Conservation (phyloP, 1,140 invertebrate species). For the Argopecten irradians region DNA sequence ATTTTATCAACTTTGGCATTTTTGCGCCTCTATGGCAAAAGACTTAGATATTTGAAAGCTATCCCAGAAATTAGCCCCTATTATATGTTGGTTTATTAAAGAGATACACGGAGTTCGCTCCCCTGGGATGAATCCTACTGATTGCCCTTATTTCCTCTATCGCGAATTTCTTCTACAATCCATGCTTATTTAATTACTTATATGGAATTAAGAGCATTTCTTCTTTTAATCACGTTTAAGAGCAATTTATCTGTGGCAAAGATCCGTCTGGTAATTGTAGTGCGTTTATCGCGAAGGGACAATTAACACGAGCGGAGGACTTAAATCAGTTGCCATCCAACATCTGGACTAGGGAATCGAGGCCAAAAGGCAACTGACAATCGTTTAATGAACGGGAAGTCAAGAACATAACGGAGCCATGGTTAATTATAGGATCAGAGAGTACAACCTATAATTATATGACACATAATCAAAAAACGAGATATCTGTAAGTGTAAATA, state of each 20-base stretch:
- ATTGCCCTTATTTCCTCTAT: constrained; percentile 42
- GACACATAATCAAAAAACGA: background rate
- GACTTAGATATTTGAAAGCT: constrained; percentile 33
- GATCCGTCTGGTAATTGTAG: constrained; percentile 39
- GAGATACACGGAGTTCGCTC: constrained; percentile 42
- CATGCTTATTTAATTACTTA: constrained; percentile 45
- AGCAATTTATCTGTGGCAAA: constrained; percentile 39
- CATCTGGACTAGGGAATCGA: background rate
- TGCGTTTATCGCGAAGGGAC: constrained; percentile 43
- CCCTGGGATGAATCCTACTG: constrained; percentile 37
- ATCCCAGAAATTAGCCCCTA: constrained; percentile 44
- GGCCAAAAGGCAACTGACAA: background rate
- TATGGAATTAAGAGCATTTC: constrained; percentile 45
- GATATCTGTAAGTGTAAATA: background rate
- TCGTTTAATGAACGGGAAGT: background rate
- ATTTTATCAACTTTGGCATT: constrained; percentile 40
- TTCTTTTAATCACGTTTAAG: constrained; percentile 51
- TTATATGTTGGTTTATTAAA: constrained; percentile 35
- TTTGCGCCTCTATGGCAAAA: constrained; percentile 46
- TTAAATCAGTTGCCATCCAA: constrained; percentile 32
- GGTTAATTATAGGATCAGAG: background rate
- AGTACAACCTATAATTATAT: background rate
- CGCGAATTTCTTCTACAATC: constrained; percentile 40
- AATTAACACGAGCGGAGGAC: constrained; percentile 33
- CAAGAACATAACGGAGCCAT: background rate